Evolutionary conservation across 30 jellyfish, hydroid and myxozoan genomes (phyloP), one percentile per base, ranked within the genome.

Genomic region (Clytia hemisphaerica): DNA sequence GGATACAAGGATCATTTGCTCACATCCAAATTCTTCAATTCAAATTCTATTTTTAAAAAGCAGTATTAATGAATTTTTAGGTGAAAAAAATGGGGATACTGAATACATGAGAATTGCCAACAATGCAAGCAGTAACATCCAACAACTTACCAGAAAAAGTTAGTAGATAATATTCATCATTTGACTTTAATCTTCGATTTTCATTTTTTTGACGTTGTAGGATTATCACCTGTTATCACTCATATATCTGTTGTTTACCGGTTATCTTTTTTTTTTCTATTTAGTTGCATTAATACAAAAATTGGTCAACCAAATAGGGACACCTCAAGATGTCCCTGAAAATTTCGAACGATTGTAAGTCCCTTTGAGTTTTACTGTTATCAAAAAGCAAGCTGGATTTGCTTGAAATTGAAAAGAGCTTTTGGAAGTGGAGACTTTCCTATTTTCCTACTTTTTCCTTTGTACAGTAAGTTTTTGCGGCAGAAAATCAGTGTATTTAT

Each of bases 241-340:
- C n/a, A n/a, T n/a, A n/a, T n/a, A n/a, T n/a, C n/a, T n/a, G n/a
- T n/a, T 40, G n/a, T 7, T 40, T 10, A 40, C 53, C n/a, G 10
- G 53, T 7, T n/a, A n/a, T n/a, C n/a, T n/a, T n/a, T n/a, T n/a
- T 29, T 4, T n/a, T 73, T 45, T 34, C 7, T 42, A 32, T 35
- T 30, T 22, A 86, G 96, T 86, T 59, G 91, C 83, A 58, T 73
- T 80, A 19, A 72, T 86, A 46, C 89, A 78, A 59, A 84, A 86
- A 19, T 38, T 86, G 92, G 88, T 73, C 27, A 73, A 86, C 59
- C 90, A 79, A 58, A 86, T 86, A 27, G 96, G 96, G 7, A 86
- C 94, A 1, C 22, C 87, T 46, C 86, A 76, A 65, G 96, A 86
- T 73, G 93, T 63, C 21, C 94, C 94, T 36, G 93, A 80, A 46